These are phyloP conservation scores for Ylistrum balloti DNA, from an alignment of 1,140 invertebrate genomes.

Conservation along the genomic window DNA sequence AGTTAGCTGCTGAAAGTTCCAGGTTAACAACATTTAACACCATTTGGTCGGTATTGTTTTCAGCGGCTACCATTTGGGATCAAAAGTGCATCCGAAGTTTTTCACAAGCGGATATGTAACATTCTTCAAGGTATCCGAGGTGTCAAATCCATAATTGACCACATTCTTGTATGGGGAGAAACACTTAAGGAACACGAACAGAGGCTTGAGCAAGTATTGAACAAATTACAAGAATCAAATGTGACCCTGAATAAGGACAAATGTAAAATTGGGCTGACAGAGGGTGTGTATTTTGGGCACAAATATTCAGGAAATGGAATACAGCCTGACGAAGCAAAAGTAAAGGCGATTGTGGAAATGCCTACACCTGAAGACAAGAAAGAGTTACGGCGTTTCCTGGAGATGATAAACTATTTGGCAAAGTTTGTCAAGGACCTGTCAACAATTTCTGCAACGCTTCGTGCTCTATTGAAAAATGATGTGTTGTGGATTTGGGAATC, in stretches of 20 bases:
- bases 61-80: conserved; percentile 2
- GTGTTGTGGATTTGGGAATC: neutral
- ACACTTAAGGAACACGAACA: neutral
- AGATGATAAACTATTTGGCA: neutral
- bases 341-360: neutral
- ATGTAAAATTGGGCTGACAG: neutral
- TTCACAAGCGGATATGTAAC: neutral
- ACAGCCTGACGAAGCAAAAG: neutral
- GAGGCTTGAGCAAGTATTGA: neutral
- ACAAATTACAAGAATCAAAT: no score
- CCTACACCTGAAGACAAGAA: neutral
- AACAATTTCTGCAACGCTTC: neutral
- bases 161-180: neutral
- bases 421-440: neutral
- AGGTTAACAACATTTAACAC: neutral
- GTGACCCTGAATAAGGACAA: neutral
- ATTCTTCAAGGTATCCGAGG: neutral
- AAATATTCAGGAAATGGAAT: neutral
- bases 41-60: conserved; percentile 9
- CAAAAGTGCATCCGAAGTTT: neutral
- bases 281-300: conserved; percentile 41
- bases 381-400: neutral
- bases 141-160: neutral
- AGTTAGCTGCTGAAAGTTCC: neutral
- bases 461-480: neutral